These are phyloP conservation scores for Aldrovandia affinis DNA, from an alignment of 2,797 vertebrate genomes.

Conservation along the genomic window DNA sequence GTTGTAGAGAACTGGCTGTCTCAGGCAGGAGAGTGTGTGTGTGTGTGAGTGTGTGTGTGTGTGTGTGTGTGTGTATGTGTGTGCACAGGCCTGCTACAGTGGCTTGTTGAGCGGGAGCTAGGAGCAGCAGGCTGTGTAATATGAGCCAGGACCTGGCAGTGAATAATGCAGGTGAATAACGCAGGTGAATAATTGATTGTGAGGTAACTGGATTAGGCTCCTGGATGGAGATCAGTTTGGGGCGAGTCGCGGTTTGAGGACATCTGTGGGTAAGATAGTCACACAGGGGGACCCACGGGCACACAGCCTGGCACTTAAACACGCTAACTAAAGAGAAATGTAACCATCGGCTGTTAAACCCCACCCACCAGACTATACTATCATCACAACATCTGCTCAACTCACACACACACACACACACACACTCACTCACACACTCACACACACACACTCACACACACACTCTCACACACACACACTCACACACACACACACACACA, in stretches of 20 bases:
- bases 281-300: background rate
- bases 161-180: too few species aligned
- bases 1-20: background rate
- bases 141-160: slow-evolving; percentile 63
- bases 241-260: background rate
- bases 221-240: slow-evolving; percentile 41
- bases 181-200: slow-evolving; percentile 80
- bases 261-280: background rate
- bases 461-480: background rate
- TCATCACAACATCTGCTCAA: background rate
- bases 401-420: background rate
- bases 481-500: background rate
- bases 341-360: too few species aligned
- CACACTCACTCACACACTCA: too few species aligned
- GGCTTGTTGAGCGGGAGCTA: slow-evolving; percentile 43
- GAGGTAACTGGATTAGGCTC: slow-evolving; percentile 70
- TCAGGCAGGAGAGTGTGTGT: background rate
- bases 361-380: background rate
- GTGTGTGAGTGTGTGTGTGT: slow-evolving; percentile 11
- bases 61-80: slow-evolving; percentile 2
- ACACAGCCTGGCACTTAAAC: background rate
- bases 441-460: background rate
- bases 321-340: background rate
- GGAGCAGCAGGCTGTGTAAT: slow-evolving; percentile 65
- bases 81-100: background rate